These are phyloP conservation scores for Ellobium chinense DNA, from an alignment of 2,888 invertebrate genomes.

Conservation along the genomic window DNA sequence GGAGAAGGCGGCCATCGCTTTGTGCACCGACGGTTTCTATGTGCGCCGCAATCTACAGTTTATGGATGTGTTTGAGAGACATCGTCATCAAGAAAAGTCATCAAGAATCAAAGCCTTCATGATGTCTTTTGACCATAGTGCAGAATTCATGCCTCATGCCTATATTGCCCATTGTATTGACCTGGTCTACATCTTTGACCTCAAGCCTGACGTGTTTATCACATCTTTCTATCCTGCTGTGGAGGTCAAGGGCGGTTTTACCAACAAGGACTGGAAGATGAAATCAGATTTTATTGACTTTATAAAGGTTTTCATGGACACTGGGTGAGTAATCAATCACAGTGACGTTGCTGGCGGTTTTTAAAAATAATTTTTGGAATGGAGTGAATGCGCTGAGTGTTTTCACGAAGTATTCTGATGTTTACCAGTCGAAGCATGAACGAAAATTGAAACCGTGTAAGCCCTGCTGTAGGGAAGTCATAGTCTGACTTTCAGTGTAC, in stretches of 20 bases:
- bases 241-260: not conserved
- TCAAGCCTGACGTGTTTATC: not conserved
- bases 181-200: conserved; percentile 9
- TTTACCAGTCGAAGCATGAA: no score
- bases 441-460: no score
- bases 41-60: conserved; percentile 7
- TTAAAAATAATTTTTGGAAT: no score
- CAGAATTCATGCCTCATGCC: not conserved
- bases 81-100: not conserved
- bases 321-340: no score
- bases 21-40: conserved; percentile 19
- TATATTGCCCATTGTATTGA: conserved; percentile 8
- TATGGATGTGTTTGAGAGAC: not conserved
- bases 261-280: not conserved
- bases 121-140: conserved; percentile 9
- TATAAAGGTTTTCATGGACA: not conserved
- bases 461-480: no score
- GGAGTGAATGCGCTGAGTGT: no score
- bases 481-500: no score
- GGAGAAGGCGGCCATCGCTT: conserved; percentile 1
- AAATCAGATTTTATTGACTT: not conserved
- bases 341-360: no score
- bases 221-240: not conserved
- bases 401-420: no score
- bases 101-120: not conserved